Conservation (phyloP, 92 coral and sea anemone genomes). For the Epizoanthus scotinus region DNA sequence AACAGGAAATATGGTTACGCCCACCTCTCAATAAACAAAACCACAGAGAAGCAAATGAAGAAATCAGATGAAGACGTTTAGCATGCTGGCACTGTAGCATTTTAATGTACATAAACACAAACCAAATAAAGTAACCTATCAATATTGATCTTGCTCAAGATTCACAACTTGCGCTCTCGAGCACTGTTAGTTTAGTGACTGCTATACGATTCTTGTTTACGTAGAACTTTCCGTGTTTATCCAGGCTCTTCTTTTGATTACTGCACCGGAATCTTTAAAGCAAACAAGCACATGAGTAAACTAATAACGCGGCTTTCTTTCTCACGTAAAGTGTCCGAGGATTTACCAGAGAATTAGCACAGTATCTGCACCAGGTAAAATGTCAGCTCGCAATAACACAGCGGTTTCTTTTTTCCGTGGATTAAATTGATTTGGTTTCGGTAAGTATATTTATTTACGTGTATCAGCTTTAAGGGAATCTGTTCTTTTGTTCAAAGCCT, state of each 20-base stretch:
- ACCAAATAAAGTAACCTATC: constrained; percentile 39
- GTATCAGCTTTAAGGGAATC: not conserved
- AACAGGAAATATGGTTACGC: constrained; percentile 32
- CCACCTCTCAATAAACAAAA: constrained; percentile 13
- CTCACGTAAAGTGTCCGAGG: not conserved
- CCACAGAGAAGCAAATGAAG: constrained; percentile 22
- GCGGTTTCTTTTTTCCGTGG: not conserved
- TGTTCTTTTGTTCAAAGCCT: not conserved
- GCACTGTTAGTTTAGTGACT: constrained; percentile 8
- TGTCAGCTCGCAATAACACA: not conserved
- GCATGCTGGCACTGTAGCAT: constrained; percentile 4
- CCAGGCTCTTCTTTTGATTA: constrained; percentile 31
- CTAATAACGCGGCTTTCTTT: constrained; percentile 5
- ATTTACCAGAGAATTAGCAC: constrained; percentile 3
- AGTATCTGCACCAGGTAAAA: not conserved
- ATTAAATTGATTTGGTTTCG: constrained; percentile 18
- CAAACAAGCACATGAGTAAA: constrained; percentile 23
- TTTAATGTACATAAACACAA: constrained; percentile 30
- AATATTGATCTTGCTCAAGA: constrained; percentile 4
- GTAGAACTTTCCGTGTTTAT: constrained; percentile 3
- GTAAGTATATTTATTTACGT: not conserved
- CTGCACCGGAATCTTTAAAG: constrained; percentile 14
- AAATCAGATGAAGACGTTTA: not conserved
- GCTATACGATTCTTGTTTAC: constrained; percentile 20
- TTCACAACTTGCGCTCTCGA: constrained; percentile 36